Evolutionary conservation across 2,113 vertebrate species (phyloP).

Genomic region (Glaucidium brasilianum): DNA sequence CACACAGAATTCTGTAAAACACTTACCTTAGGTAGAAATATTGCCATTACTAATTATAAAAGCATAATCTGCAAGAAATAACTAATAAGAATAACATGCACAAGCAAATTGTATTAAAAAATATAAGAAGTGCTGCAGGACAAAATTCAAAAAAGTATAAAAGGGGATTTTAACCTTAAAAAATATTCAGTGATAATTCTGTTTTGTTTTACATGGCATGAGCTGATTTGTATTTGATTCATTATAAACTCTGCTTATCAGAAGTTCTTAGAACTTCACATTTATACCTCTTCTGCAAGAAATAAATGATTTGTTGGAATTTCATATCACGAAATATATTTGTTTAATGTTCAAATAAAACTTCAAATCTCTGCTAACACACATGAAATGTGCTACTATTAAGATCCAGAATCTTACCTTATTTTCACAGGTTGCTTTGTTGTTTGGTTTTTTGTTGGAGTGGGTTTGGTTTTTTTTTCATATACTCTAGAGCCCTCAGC

Average conservation of each 20-base stretch:
- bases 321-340: not conserved
- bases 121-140: not conserved
- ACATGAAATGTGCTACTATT: not conserved
- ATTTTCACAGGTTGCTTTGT: not conserved
- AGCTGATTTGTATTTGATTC: not conserved
- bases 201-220: not conserved
- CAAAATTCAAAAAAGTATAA: not conserved
- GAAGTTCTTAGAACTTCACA: not conserved
- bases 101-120: not conserved
- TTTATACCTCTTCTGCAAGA: not conserved
- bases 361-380: not conserved
- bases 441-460: no score
- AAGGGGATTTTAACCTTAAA: not conserved
- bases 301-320: not conserved
- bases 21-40: constrained; percentile 12
- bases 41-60: constrained; percentile 21
- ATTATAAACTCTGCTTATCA: not conserved
- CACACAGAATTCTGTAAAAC: not conserved
- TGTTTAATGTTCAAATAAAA: not conserved
- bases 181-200: not conserved
- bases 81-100: not conserved
- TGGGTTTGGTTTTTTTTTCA: not conserved
- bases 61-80: constrained; percentile 19
- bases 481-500: not conserved
- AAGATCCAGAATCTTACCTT: not conserved